These are phyloP conservation scores for Salvelinus alpinus DNA, from an alignment of 2,113 vertebrate species.

Conservation along the genomic window DNA sequence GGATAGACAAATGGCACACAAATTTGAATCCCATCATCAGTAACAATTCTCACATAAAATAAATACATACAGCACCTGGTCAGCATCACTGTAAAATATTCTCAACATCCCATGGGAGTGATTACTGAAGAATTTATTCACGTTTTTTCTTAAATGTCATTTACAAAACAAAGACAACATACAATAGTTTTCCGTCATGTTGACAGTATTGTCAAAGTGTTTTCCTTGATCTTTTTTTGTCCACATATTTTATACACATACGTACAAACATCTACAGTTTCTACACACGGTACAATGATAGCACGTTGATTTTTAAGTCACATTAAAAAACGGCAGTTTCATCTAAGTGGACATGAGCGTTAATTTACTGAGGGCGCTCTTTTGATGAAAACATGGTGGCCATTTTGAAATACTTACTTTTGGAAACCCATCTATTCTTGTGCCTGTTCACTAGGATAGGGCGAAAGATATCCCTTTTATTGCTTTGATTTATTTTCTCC, in stretches of 20 bases:
- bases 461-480: not conserved
- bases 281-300: conserved; percentile 83
- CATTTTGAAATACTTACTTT: conserved; percentile 13
- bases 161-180: conserved; percentile 82
- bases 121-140: conserved; percentile 65
- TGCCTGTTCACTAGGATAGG: not conserved
- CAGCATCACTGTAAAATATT: conserved; percentile 76
- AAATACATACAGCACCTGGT: conserved; percentile 74
- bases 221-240: conserved; percentile 68
- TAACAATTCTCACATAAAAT: conserved; percentile 70
- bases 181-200: conserved; percentile 61
- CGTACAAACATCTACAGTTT: conserved; percentile 89
- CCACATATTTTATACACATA: conserved; percentile 78
- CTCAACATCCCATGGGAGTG: conserved; percentile 72
- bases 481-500: not conserved
- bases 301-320: conserved; percentile 68
- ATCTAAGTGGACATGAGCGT: conserved; percentile 45
- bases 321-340: conserved; percentile 41
- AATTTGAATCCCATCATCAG: conserved; percentile 56
- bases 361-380: conserved; percentile 45
- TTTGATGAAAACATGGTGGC: conserved; percentile 35
- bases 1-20: conserved; percentile 57
- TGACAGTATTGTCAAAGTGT: conserved; percentile 41
- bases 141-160: conserved; percentile 62
- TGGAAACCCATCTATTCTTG: not conserved